Conservation (phyloP, 1,140 invertebrate genomes). For the Zaprionus gabonicus region DNA sequence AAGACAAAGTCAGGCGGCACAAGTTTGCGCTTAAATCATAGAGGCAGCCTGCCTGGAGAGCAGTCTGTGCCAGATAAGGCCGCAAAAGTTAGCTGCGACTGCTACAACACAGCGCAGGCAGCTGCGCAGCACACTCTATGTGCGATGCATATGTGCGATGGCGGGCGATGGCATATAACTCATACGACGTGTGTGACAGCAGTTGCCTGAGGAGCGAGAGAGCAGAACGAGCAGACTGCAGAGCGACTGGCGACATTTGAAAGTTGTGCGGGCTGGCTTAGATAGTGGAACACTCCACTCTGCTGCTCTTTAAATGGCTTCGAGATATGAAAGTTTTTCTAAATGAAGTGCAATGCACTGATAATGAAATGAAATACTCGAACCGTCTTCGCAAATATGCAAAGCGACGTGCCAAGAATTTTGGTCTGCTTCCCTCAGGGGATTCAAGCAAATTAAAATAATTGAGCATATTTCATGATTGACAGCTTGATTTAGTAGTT, state of each 20-base stretch:
- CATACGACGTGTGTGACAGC: constrained; percentile 65
- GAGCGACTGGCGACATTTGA: constrained; percentile 16
- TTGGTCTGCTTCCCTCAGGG: not conserved
- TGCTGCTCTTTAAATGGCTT: constrained; percentile 23
- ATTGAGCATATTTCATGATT: not conserved
- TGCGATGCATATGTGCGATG: constrained; percentile 44
- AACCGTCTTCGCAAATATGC: constrained; percentile 4
- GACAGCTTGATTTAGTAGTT: not conserved
- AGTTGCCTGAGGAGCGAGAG: constrained; percentile 21
- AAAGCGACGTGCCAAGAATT: constrained; percentile 12
- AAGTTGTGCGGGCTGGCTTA: constrained; percentile 11
- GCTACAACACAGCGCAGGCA: constrained; percentile 2
- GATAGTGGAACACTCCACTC: not conserved
- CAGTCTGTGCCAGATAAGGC: constrained; percentile 59
- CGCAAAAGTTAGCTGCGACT: constrained; percentile 53
- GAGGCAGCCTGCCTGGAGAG: constrained; percentile 48
- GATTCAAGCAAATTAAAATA: not conserved
- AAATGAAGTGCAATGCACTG: constrained; percentile 6
- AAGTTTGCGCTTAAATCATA: constrained; percentile 63
- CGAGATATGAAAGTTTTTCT: constrained; percentile 37
- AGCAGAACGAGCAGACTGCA: not conserved
- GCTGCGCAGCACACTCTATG: not conserved
- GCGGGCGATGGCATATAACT: constrained; percentile 52
- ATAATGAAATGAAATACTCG: constrained; percentile 40
- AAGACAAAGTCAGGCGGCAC: constrained; percentile 44